Evolutionary conservation across 2,888 invertebrate genomes (phyloP).

Genomic region (Ditylenchus weischeri): DNA sequence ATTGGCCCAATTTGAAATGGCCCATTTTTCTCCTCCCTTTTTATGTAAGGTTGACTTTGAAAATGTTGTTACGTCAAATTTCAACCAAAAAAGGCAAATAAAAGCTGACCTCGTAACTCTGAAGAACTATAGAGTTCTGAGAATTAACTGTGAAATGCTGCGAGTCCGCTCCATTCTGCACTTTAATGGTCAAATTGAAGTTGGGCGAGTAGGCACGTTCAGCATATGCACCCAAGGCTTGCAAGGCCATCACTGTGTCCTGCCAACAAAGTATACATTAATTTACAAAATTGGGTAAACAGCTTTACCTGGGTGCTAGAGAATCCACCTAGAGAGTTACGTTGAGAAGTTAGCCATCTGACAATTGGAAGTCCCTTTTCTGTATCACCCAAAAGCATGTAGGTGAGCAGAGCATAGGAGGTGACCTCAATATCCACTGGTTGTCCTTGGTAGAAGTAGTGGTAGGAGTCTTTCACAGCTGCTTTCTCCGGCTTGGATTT

Average conservation of each 20-base stretch:
- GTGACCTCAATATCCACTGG: constrained; percentile 81
- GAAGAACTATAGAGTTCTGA: constrained; percentile 69
- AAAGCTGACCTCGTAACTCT: constrained; percentile 70
- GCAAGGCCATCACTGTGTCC: constrained; percentile 75
- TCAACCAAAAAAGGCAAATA: not conserved
- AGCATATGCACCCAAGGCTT: constrained; percentile 71
- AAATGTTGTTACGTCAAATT: constrained; percentile 7
- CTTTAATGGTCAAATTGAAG: constrained; percentile 64
- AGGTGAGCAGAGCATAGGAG: constrained; percentile 72
- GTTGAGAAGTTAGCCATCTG: constrained; percentile 72
- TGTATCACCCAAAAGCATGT: constrained; percentile 61
- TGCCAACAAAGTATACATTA: constrained; percentile 48
- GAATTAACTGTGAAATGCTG: constrained; percentile 46
- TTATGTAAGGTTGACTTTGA: too few relatives aligned
- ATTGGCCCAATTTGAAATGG: too few relatives aligned
- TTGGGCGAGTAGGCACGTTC: constrained; percentile 65
- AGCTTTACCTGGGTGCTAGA: constrained; percentile 68
- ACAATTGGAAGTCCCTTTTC: constrained; percentile 66
- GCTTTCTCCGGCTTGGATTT: constrained; percentile 59
- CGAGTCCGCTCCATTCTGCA: constrained; percentile 63
- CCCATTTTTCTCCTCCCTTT: too few relatives aligned
- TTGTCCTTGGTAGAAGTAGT: constrained; percentile 65
- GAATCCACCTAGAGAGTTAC: constrained; percentile 72
- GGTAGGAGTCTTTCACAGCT: constrained; percentile 38
- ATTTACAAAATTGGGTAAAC: not conserved